These are phyloP conservation scores for Limnephilus lunatus DNA, from an alignment of 2,888 invertebrate genomes.

Conservation along the genomic window DNA sequence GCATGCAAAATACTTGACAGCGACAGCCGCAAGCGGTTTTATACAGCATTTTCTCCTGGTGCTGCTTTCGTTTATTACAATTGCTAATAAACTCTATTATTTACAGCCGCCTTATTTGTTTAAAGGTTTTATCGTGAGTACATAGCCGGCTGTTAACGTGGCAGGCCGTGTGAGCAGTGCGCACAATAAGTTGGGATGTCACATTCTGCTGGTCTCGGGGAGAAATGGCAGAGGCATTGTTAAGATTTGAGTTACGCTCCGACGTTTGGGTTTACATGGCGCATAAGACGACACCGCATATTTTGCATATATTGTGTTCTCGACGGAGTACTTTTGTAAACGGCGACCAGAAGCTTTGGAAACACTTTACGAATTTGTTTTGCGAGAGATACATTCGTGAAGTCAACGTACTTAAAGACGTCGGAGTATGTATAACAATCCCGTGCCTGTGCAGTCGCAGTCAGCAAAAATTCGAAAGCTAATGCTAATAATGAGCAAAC, in stretches of 20 bases:
- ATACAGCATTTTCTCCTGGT: slow-evolving; percentile 26
- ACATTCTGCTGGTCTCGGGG: slow-evolving; percentile 60
- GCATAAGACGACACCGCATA: slow-evolving; percentile 57
- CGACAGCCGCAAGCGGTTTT: slow-evolving; percentile 35
- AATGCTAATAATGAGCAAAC: background rate
- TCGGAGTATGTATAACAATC: background rate
- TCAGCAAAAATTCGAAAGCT: background rate
- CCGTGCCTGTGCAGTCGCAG: background rate
- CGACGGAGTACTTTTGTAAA: slow-evolving; percentile 45
- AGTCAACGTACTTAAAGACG: slow-evolving; percentile 60
- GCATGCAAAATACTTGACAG: slow-evolving; percentile 39
- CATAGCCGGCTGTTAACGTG: slow-evolving; percentile 42
- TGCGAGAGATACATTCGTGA: slow-evolving; percentile 36
- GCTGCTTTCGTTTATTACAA: slow-evolving; percentile 47
- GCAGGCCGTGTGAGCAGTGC: slow-evolving; percentile 29
- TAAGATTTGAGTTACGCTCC: slow-evolving; percentile 64
- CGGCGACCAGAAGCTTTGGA: slow-evolving; percentile 54
- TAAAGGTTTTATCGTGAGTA: slow-evolving; percentile 34
- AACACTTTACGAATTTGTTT: slow-evolving; percentile 51
- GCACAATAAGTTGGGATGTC: slow-evolving; percentile 55
- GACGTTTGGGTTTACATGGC: slow-evolving; percentile 49
- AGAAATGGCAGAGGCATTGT: slow-evolving; percentile 65
- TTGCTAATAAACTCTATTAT: slow-evolving; percentile 55
- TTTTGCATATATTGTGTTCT: slow-evolving; percentile 64
- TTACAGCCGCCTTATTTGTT: slow-evolving; percentile 43